These are phyloP conservation scores for Ctenopoma multispine DNA, from an alignment of 2,797 vertebrate species.

Conservation along the genomic window DNA sequence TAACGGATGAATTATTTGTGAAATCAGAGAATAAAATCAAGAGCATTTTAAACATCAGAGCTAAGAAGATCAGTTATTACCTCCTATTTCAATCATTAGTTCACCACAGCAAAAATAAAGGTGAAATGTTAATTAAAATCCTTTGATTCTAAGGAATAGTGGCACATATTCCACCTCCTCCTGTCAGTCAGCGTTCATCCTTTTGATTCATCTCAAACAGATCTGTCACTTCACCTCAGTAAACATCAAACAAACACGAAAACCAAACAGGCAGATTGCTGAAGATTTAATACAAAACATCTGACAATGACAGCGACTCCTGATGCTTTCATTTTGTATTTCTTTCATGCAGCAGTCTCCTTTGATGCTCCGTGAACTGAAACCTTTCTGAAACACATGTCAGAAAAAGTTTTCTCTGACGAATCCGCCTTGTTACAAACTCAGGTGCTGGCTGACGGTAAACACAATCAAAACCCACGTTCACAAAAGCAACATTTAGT, in stretches of 20 bases:
- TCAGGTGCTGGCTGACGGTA: slow-evolving; percentile 36
- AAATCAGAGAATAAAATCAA: not conserved
- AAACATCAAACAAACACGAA: slow-evolving; percentile 51
- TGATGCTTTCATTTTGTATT: slow-evolving; percentile 59
- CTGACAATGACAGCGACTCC: slow-evolving; percentile 55
- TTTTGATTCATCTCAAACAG: slow-evolving; percentile 53
- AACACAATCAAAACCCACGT: slow-evolving; percentile 6
- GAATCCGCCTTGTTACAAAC: slow-evolving; percentile 56
- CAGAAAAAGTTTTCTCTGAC: slow-evolving; percentile 36
- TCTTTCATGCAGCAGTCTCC: slow-evolving; percentile 38
- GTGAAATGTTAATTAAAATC: not conserved
- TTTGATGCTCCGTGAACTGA: slow-evolving; percentile 56
- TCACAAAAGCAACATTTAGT: slow-evolving; percentile 33
- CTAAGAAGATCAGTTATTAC: not conserved
- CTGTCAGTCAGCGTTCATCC: slow-evolving; percentile 38
- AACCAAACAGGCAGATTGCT: slow-evolving; percentile 59
- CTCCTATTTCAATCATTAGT: not conserved
- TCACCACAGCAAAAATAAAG: not conserved
- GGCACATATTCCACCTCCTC: slow-evolving; percentile 7
- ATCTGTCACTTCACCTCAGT: slow-evolving; percentile 46
- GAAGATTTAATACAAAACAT: slow-evolving; percentile 61
- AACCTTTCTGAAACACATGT: slow-evolving; percentile 42
- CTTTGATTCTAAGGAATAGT: slow-evolving; percentile 27
- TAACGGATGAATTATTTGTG: not conserved
- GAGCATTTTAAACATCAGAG: not conserved